Evolutionary conservation across 2,888 invertebrate species (phyloP).

Genomic region (Chamaedrilus cognettii): DNA sequence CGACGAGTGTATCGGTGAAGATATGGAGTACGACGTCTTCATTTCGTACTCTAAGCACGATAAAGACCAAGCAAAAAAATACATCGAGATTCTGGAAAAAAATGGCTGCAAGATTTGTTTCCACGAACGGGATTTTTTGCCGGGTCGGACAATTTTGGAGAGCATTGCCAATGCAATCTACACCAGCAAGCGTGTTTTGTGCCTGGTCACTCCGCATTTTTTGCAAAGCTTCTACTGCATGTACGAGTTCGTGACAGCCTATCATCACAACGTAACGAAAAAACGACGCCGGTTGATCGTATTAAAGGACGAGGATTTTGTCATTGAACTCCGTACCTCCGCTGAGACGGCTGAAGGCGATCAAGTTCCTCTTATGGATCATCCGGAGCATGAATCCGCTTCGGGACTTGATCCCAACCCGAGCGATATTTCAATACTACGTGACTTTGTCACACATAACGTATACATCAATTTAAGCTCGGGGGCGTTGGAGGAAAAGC

Average conservation of each 20-base stretch:
- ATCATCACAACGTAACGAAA: neutral
- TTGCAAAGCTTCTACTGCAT: neutral
- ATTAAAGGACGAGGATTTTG: no score
- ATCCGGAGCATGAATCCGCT: neutral
- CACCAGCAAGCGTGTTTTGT: neutral
- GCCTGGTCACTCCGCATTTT: neutral
- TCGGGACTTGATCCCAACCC: no score
- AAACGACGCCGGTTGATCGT: neutral
- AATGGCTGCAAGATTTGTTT: conserved; percentile 2
- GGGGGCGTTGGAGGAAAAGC: conserved; percentile 1
- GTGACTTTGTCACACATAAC: neutral
- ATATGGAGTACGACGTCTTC: neutral
- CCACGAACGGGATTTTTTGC: neutral
- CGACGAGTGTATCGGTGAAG: conserved; percentile 1
- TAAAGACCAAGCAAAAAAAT: neutral
- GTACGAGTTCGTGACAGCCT: neutral
- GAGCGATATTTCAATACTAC: neutral
- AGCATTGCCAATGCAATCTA: neutral
- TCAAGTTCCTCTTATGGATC: neutral
- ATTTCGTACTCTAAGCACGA: neutral
- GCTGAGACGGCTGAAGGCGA: no score
- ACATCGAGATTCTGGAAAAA: neutral
- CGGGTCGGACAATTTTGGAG: neutral
- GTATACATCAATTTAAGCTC: neutral
- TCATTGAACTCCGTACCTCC: neutral